A percentile compares a stretch with the other conserved stretches of the same genome.
Conservation (phyloP, 2,888 invertebrate genomes). For the Diaphora mendica region DNA sequence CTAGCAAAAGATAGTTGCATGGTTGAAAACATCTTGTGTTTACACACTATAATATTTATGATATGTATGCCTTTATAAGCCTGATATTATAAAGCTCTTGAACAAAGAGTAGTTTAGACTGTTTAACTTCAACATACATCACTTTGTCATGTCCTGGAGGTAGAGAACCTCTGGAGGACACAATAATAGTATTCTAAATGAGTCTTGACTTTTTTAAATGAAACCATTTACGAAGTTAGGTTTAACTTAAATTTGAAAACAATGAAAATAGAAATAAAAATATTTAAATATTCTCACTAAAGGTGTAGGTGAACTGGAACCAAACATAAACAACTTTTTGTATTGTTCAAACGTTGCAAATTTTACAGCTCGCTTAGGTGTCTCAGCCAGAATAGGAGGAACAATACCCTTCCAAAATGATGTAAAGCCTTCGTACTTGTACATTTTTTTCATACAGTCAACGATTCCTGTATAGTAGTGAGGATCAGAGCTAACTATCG, state of each 20-base stretch:
- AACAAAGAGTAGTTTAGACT: too few relatives aligned
- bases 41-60: too few relatives aligned
- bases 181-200: too few relatives aligned
- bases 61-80: too few relatives aligned
- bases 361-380: slow-evolving; percentile 97
- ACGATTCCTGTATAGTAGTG: slow-evolving; percentile 91
- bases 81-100: too few relatives aligned
- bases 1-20: not conserved
- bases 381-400: slow-evolving; percentile 97
- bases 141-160: too few relatives aligned
- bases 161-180: too few relatives aligned
- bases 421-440: slow-evolving; percentile 92
- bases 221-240: not conserved
- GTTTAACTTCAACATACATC: too few relatives aligned
- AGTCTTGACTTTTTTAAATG: not conserved
- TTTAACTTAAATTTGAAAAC: not conserved
- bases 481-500: slow-evolving; percentile 75
- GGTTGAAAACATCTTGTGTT: not conserved
- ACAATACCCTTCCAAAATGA: slow-evolving; percentile 98
- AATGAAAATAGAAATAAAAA: not conserved
- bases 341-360: slow-evolving; percentile 98
- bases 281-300: slow-evolving; percentile 80
- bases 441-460: slow-evolving; percentile 97
- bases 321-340: slow-evolving; percentile 94
- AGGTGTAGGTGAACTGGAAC: slow-evolving; percentile 90